Evolutionary conservation across 2,113 vertebrate genomes (phyloP), one percentile per base, ranked within the genome.

Genomic region (Aphelocoma coerulescens): DNA sequence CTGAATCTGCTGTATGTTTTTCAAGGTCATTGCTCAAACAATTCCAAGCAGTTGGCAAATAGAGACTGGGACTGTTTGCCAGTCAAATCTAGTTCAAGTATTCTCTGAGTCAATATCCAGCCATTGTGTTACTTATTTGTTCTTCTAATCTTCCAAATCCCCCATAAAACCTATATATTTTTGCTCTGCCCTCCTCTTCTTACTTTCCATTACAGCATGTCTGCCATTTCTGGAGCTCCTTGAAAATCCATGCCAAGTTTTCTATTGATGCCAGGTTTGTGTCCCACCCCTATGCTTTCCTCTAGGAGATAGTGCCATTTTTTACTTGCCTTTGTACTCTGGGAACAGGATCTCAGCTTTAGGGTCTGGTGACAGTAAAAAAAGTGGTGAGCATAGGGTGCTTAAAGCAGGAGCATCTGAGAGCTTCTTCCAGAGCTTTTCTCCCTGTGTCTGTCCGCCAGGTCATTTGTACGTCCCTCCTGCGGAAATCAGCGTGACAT

Each of bases 1-100:
- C 90, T 88, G 82, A 96, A 88, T 92, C 79, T 93, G 76, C 83
- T 91, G 65, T 94, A 77, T 92, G 90, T 55, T 96, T 97, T 97
- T 95, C 95, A 96, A 96, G 96, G 95, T 97, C 87, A 93, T 76
- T 95, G 93, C 95, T 96, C 66, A 96, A 97, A 97, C 91, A 96
- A 91, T 96, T 95, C 90, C 76, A 96, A 95, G 92, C 83, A 91
- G 95, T 95, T 96, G 95, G 93, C 95, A 97, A 96, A 97, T 72
- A 96, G 65, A 96, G 76, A 93, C 83, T 86, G 57, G 79, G 85
- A 91, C 72, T 96, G 90, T 96, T 95, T 95, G 95, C 95, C 93
- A 93, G 88, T 96, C 95, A 95, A 86, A 96, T 93, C 88, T 93
- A 93, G 93, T 96, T 96, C 85, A 96, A 96, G 93, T 94, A 96